Evolutionary conservation across 2,888 invertebrate genomes (phyloP).

Genomic region (Monochamus alternatus): DNA sequence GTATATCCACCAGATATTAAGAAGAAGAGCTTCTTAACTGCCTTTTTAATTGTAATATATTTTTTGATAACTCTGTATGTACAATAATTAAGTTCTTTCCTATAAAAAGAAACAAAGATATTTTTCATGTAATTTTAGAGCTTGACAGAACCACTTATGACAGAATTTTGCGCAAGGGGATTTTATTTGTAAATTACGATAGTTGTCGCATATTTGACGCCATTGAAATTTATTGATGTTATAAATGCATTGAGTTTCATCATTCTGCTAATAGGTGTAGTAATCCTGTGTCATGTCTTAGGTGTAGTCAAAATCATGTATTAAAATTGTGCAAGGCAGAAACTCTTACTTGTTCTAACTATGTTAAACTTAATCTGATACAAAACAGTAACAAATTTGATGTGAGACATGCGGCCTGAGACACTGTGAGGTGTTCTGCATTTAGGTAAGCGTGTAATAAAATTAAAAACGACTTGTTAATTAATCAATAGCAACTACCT

Average conservation of each 20-base stretch:
- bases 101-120: constrained; percentile 35
- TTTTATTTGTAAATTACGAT: constrained; percentile 33
- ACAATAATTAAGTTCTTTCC: constrained; percentile 30
- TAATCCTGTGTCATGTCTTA: background rate
- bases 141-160: constrained; percentile 31
- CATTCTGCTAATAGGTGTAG: constrained; percentile 10
- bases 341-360: too few species aligned
- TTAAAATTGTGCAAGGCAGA: too few species aligned
- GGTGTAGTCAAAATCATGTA: background rate
- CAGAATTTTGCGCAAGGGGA: constrained; percentile 5
- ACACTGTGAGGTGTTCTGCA: too few species aligned
- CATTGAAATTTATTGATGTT: constrained; percentile 10
- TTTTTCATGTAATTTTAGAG: constrained; percentile 34
- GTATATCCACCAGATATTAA: too few species aligned
- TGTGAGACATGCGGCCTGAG: too few species aligned
- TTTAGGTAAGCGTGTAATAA: too few species aligned
- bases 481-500: too few species aligned
- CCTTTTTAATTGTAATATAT: too few species aligned
- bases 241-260: constrained; percentile 10
- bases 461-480: too few species aligned
- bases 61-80: constrained; percentile 7
- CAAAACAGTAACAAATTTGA: too few species aligned
- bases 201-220: constrained; percentile 28
- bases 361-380: background rate
- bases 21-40: too few species aligned